Percentiles rank a stretch among this genome's conserved stretches.
These are phyloP conservation scores for Peucedramus taeniatus DNA, from an alignment of 2,113 vertebrate species.

Conservation along the genomic window DNA sequence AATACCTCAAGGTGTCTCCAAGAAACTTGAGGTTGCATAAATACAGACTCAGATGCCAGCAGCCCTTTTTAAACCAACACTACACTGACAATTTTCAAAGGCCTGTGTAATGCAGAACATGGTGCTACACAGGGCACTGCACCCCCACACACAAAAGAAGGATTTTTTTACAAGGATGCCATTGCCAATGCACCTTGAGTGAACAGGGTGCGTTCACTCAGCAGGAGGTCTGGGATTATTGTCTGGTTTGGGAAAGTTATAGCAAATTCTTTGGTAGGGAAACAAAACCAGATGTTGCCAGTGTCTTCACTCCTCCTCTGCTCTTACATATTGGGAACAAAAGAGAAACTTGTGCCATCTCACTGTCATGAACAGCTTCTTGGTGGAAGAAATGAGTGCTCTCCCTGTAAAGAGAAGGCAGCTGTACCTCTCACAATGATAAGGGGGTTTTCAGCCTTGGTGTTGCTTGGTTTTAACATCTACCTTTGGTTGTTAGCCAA, in stretches of 20 bases:
- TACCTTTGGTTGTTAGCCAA: not conserved
- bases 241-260: not conserved
- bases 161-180: not conserved
- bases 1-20: not conserved
- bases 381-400: not conserved
- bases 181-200: not conserved
- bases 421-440: not conserved
- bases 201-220: not conserved
- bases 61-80: not conserved
- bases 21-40: not conserved
- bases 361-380: not conserved
- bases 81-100: not conserved
- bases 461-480: not conserved
- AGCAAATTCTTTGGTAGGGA: not conserved
- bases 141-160: not conserved
- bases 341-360: not conserved
- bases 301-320: not conserved
- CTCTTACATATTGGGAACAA: not conserved
- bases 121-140: not conserved
- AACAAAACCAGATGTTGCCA: not conserved
- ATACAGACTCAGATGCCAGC: not conserved
- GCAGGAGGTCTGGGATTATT: not conserved
- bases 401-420: not conserved
- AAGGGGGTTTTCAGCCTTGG: not conserved
- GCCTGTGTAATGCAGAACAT: not conserved